Percentiles rank a stretch among this genome's conserved stretches.
Conservation (phyloP, 1,140 invertebrate genomes). For the Drosophila miranda region DNA sequence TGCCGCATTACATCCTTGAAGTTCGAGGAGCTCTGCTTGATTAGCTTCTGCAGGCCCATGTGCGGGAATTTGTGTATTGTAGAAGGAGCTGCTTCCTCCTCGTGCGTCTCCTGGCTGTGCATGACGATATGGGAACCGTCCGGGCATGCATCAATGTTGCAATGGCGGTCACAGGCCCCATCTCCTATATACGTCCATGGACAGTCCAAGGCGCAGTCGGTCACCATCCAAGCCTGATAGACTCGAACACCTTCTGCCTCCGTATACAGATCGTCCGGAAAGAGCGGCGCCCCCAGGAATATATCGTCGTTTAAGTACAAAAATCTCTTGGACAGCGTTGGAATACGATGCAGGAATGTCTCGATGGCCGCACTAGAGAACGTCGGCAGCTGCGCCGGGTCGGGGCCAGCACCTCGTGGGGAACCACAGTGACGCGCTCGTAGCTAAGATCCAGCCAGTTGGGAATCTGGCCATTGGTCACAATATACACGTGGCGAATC, state of each 20-base stretch:
- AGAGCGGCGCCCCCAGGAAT: slow-evolving; percentile 89
- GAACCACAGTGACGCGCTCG: slow-evolving; percentile 86
- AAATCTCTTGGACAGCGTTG: slow-evolving; percentile 90
- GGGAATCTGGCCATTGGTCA: slow-evolving; percentile 94
- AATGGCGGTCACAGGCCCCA: slow-evolving; percentile 90
- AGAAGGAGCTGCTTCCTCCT: neutral
- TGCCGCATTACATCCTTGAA: slow-evolving; percentile 66
- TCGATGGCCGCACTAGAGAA: slow-evolving; percentile 92
- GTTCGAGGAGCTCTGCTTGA: slow-evolving; percentile 54
- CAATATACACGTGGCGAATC: slow-evolving; percentile 91
- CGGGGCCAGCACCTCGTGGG: slow-evolving; percentile 89
- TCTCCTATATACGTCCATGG: slow-evolving; percentile 91
- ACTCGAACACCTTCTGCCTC: slow-evolving; percentile 88
- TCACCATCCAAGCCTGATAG: slow-evolving; percentile 91
- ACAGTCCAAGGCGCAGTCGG: slow-evolving; percentile 89
- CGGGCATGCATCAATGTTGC: slow-evolving; percentile 88
- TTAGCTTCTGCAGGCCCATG: slow-evolving; percentile 54
- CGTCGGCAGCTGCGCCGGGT: slow-evolving; percentile 87
- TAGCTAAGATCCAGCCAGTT: slow-evolving; percentile 92
- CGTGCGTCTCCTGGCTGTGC: slow-evolving; percentile 24
- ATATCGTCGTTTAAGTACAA: slow-evolving; percentile 95
- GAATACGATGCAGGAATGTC: slow-evolving; percentile 87
- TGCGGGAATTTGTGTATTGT: slow-evolving; percentile 52
- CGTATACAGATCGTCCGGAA: slow-evolving; percentile 91
- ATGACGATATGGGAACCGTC: slow-evolving; percentile 1